Conservation (phyloP, 2,888 invertebrate genomes). For the Pachymerium ferrugineum region DNA sequence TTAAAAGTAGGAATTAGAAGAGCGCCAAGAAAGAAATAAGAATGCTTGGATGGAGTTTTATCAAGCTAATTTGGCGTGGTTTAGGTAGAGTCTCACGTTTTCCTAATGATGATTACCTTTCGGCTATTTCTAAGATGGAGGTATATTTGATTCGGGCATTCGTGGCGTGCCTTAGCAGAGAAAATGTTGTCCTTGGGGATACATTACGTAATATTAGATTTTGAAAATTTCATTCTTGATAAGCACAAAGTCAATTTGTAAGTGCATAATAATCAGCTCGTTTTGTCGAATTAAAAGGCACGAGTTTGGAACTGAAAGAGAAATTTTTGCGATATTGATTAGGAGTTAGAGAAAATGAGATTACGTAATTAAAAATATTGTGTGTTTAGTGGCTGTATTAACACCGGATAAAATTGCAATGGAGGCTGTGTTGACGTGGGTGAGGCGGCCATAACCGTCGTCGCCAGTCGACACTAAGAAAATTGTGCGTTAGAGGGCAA, state of each 20-base stretch:
- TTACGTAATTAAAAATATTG: neutral
- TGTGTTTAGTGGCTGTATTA: neutral
- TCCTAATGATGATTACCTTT: slow-evolving; percentile 22
- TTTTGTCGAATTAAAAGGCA: neutral
- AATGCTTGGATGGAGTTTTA: neutral
- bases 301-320: neutral
- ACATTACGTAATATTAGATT: neutral
- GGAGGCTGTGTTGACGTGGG: neutral
- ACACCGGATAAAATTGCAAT: neutral
- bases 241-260: neutral
- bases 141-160: neutral
- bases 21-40: neutral
- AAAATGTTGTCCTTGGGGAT: neutral
- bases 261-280: neutral
- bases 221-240: neutral
- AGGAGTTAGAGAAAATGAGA: neutral
- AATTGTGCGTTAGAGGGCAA: neutral
- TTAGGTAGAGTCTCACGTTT: neutral
- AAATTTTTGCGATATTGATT: neutral
- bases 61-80: neutral
- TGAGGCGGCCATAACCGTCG: neutral
- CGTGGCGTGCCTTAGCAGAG: neutral
- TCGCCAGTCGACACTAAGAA: neutral
- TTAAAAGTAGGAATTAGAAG: neutral
- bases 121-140: neutral